A percentile compares a stretch with the other conserved stretches of the same genome.
Evolutionary conservation across 2,113 vertebrate genomes (phyloP).

Genomic region (Clarias gariepinus): DNA sequence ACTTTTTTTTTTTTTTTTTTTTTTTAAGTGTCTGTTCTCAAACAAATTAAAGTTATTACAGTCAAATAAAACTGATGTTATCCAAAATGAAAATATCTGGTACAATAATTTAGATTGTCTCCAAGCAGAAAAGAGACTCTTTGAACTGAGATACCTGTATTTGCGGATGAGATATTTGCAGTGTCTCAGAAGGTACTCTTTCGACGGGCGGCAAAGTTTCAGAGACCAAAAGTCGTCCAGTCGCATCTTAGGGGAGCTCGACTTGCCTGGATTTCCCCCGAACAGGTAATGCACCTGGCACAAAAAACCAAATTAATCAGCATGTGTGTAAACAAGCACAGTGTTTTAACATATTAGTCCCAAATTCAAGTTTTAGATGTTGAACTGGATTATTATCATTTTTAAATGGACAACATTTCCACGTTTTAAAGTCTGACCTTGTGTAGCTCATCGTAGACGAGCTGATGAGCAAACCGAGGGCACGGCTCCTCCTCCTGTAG

Average conservation of each 20-base stretch:
- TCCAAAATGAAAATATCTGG: not conserved
- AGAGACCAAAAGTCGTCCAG: constrained; percentile 99
- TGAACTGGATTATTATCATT: not conserved
- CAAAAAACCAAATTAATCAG: not conserved
- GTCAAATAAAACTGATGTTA: not conserved
- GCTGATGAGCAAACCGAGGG: constrained; percentile 97
- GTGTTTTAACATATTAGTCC: too few species aligned
- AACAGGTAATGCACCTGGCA: constrained; percentile 96
- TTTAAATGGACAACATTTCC: not conserved
- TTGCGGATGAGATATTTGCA: constrained; percentile 92
- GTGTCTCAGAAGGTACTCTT: constrained; percentile 95
- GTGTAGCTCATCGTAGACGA: constrained; percentile 97
- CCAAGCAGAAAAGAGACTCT: too few species aligned
- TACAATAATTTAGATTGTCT: not conserved
- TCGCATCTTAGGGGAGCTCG: constrained; percentile 98
- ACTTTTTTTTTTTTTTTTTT: too few species aligned
- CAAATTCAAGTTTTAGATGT: too few species aligned
- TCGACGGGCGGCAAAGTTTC: constrained; percentile 95
- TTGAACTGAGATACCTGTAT: constrained; percentile 28
- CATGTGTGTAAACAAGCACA: not conserved
- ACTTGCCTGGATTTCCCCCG: constrained; percentile 98
- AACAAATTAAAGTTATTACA: too few species aligned
- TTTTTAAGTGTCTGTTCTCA: too few species aligned
- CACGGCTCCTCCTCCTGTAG: constrained; percentile 97
- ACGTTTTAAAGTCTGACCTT: constrained; percentile 76